Base-by-base conservation (phyloP, 2,888 invertebrate genomes). In the Caenorhabditis sulstoni region DNA sequence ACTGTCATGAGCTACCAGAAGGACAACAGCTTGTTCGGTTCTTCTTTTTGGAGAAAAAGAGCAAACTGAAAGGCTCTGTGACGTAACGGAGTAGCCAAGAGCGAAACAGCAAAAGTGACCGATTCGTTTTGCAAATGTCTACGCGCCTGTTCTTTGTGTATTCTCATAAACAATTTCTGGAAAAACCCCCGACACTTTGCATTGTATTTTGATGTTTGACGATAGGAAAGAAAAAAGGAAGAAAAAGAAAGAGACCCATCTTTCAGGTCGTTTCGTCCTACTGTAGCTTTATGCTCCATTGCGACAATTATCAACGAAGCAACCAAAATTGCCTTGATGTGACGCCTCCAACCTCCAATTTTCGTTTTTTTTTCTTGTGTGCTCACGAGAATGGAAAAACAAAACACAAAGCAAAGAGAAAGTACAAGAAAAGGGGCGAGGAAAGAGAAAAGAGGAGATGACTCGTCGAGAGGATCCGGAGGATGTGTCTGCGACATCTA, bases 171-270 rank as follows among this genome's bases (percentile, higher is more conserved):
- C 73, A 73, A 50, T 64, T 49, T 29, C 29, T 14, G 9, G 8
- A 41, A 45, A 50, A 44, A 61, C 66, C n/a, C n/a, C n/a, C 37
- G 16, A 47, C 20, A 5, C 7, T 29, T 29, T 7, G 23, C 16
- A 14, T 35, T 35, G 57, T 73, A 73, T 73, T 73, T 55, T 73
- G 73, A 57, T 64, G 73, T 62, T 73, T 53, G 55, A 14, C 45
- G 62, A 71, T 55, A 71, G 18, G 53, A 39, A 14, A 39, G 11
- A 20, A 57, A 20, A 53, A 65, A 50, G 22, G 18, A 52, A 47
- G 41, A 4, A 22, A 12, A 44, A 55, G 16, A 45, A 45, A 58
- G 44, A 22, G 16, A 12, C 23, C 12, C 39, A 45, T 35, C 20
- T 23, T 47, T 37, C 45, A 53, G 12, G 23, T 47, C 49, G 62